phyloP scores from a whole-genome alignment of 2,888 invertebrate species.

The Baccha elongata region DNA sequence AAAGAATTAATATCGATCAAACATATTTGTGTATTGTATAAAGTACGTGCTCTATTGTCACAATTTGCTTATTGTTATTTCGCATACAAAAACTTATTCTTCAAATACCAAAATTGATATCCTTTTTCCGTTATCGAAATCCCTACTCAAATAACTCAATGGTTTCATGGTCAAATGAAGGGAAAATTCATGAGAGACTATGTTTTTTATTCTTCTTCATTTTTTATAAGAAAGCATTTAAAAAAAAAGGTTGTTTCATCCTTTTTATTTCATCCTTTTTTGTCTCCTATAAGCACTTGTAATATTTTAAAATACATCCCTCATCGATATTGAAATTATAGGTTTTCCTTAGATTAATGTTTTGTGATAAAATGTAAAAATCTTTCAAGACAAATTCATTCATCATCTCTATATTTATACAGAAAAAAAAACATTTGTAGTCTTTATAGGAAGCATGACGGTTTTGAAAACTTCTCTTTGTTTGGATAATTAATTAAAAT shows the following conservation, averaged over 20 bases:
- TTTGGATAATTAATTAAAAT: conserved; percentile 57
- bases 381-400: conserved; percentile 23
- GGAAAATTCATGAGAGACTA: conserved; percentile 6
- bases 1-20: background rate
- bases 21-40: too few species aligned
- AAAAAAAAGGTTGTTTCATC: conserved; percentile 15
- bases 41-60: background rate
- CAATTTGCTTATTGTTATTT: background rate
- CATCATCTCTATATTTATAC: conserved; percentile 10
- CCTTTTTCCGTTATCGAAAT: background rate
- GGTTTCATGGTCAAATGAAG: background rate
- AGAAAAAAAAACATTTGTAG: background rate
- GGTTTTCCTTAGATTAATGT: conserved; percentile 11
- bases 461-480: conserved; percentile 29
- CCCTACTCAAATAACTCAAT: background rate
- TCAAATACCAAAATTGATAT: background rate
- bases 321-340: conserved; percentile 22
- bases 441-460: background rate
- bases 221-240: conserved; percentile 9
- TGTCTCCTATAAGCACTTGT: background rate
- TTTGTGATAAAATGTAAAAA: conserved; percentile 20
- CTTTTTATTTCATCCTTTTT: conserved; percentile 15
- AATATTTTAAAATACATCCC: conserved; percentile 5
- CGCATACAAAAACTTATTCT: background rate
- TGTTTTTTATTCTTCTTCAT: background rate